phyloP scores from a whole-genome alignment of 2,113 vertebrate genomes.

The Rattus norvegicus region DNA sequence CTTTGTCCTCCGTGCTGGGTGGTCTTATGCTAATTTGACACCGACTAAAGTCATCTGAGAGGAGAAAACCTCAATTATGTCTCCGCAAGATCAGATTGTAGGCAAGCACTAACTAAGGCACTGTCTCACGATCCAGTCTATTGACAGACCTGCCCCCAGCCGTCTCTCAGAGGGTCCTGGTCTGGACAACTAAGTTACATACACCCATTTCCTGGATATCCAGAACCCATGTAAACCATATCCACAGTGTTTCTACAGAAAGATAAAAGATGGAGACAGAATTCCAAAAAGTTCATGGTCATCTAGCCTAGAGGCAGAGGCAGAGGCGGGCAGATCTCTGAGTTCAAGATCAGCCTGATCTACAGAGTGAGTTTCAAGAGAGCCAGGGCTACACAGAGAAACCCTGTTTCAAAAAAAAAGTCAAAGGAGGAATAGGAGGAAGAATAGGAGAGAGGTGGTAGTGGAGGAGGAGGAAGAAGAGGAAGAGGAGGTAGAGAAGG shows the following conservation, averaged over 20 bases:
- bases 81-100: not conserved
- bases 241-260: not conserved
- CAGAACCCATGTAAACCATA: not conserved
- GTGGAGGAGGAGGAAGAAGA: too few relatives aligned
- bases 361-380: not conserved
- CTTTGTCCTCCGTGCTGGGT: not conserved
- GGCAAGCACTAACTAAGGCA: not conserved
- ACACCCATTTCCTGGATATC: not conserved
- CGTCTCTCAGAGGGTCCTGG: not conserved
- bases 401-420: not conserved
- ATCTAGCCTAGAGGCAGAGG: not conserved
- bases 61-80: not conserved
- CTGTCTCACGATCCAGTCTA: not conserved
- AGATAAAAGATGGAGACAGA: not conserved
- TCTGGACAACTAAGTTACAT: not conserved
- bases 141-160: too few relatives aligned
- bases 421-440: not conserved
- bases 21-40: not conserved
- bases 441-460: not conserved
- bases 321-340: not conserved
- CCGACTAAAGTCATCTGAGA: not conserved
- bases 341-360: not conserved
- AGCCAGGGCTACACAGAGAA: not conserved
- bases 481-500: too few relatives aligned
- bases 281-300: not conserved